These are phyloP conservation scores for Elysia crispata DNA, from an alignment of 2,888 invertebrate species.

Conservation along the genomic window DNA sequence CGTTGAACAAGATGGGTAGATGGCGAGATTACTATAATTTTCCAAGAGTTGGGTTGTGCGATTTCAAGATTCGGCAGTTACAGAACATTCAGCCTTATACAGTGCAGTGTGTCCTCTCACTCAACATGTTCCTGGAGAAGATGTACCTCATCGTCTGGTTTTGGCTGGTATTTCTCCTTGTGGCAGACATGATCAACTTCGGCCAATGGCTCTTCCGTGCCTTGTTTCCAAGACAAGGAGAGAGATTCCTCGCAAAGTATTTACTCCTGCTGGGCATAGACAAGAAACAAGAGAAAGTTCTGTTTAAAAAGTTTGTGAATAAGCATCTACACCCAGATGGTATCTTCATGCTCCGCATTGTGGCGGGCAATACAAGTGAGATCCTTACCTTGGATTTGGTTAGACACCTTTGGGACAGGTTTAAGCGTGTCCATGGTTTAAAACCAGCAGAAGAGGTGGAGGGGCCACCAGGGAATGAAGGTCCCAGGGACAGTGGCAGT, in stretches of 20 bases:
- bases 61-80: constrained; percentile 69
- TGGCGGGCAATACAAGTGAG: constrained; percentile 68
- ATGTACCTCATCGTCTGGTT: constrained; percentile 73
- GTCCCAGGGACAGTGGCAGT: neutral
- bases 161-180: constrained; percentile 66
- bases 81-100: constrained; percentile 70
- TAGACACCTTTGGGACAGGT: constrained; percentile 65
- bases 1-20: constrained; percentile 38
- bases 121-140: constrained; percentile 73
- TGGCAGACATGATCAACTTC: constrained; percentile 50
- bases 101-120: constrained; percentile 69
- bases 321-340: constrained; percentile 70
- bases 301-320: constrained; percentile 63
- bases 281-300: constrained; percentile 61
- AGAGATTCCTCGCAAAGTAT: constrained; percentile 64
- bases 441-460: constrained; percentile 4
- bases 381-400: constrained; percentile 67
- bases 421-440: constrained; percentile 51
- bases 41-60: constrained; percentile 67
- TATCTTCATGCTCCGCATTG: constrained; percentile 66
- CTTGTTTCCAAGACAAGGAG: constrained; percentile 51
- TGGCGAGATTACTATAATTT: constrained; percentile 54
- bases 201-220: constrained; percentile 49
- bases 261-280: constrained; percentile 58
- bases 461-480: neutral